A percentile compares a stretch with the other conserved stretches of the same genome.
Conservation (phyloP, 2,888 invertebrate genomes). For the Hyposoter didymator region DNA sequence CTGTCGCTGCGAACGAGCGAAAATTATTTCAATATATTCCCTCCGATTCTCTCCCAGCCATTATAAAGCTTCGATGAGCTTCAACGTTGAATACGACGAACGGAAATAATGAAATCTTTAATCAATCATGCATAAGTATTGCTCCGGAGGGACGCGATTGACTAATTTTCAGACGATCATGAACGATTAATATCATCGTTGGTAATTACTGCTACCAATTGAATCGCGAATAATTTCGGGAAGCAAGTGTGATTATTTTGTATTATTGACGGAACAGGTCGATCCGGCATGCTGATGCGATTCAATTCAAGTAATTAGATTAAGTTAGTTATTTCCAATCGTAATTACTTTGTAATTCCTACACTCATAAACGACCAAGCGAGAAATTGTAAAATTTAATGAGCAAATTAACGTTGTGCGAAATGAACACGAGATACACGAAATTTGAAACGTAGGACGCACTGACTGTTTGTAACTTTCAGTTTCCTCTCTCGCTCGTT, state of each 20-base stretch:
- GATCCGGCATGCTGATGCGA: background rate
- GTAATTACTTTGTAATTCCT: too few species aligned
- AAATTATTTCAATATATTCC: background rate
- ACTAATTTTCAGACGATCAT: background rate
- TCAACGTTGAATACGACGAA: background rate
- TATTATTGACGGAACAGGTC: background rate
- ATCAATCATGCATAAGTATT: background rate
- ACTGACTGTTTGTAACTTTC: background rate
- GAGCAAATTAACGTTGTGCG: background rate
- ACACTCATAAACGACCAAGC: background rate
- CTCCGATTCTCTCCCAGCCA: background rate
- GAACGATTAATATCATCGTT: background rate
- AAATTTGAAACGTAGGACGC: background rate
- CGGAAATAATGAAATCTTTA: background rate
- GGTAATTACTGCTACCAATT: background rate
- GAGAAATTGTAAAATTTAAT: background rate
- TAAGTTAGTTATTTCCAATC: background rate
- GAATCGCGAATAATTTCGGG: background rate
- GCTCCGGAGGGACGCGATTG: background rate
- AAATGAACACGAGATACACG: background rate
- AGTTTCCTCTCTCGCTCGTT: background rate
- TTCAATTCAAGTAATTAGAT: background rate
- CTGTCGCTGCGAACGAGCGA: background rate
- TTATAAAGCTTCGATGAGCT: background rate
- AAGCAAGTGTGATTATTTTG: background rate